Evolutionary conservation across 2,797 vertebrate genomes (phyloP), one percentile per base, ranked within the genome.

Genomic region (Gobio occitaniae): DNA sequence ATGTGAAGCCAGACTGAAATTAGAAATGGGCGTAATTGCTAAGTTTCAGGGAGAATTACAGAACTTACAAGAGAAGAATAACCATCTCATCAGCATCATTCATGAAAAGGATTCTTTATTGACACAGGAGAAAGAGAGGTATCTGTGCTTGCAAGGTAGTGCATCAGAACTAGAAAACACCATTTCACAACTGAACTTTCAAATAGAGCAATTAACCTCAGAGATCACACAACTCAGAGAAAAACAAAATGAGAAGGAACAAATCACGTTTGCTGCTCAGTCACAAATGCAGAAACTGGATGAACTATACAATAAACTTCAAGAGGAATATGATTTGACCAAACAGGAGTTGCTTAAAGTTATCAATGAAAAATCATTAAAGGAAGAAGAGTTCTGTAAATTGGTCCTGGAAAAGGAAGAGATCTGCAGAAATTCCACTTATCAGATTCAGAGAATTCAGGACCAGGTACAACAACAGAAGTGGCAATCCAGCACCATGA

Each of bases 161-260:
- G 87, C 95, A 69, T 93, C 93, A 50, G 92, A 95, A 75, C 78
- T 96, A 0, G 90, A 95, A 87, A 94, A 89, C 1, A 88, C 89
- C 3, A 89, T 91, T 65, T 70, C 47, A 63, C 76, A 89, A 38
- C 93, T 96, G 47, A 91, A 90, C 90, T 89, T 78, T 56, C 91
- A 94, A 59, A 81, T 96, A 4, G 90, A 95, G 32, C 65, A 75
- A 50, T 88, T 96, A 36, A 90, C 89, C 0, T 90, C 92, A 11
- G 96, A 97, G 89, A 91, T 90, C 0, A 88, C 89, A 1, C n/a
- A 83, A 0, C 88, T 96, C 83, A 95, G 93, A 88, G 80, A 44
- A 15, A 78, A 86, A 17, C n/a, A 96, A 86, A 92, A 93, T 71
- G 90, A 95, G 82, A 97, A 94, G 86, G 95, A 97, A 36, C 82